Evolutionary conservation across 1,140 invertebrate genomes (phyloP).

Genomic region (Semibalanus balanoides): DNA sequence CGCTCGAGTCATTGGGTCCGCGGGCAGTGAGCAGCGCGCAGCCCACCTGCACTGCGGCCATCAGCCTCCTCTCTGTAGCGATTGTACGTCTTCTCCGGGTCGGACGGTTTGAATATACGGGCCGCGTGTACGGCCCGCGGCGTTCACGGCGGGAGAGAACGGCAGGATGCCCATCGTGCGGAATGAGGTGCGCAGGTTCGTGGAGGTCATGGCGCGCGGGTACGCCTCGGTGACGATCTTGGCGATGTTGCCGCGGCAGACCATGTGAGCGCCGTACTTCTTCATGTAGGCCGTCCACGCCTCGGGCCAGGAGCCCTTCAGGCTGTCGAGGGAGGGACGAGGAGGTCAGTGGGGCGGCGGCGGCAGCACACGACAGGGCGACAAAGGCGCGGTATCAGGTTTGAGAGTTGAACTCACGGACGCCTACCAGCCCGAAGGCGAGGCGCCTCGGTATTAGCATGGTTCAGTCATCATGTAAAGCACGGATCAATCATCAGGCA

Average conservation of each 20-base stretch:
- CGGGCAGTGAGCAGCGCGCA: slow-evolving; percentile 4
- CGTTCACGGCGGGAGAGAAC: background rate
- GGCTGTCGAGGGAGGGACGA: background rate
- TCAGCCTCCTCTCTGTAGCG: background rate
- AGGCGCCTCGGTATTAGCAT: slow-evolving; percentile 4
- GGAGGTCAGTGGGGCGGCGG: background rate
- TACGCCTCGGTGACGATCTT: background rate
- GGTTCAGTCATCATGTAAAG: background rate
- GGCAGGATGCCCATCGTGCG: slow-evolving; percentile 5
- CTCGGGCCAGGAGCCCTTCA: slow-evolving; percentile 5
- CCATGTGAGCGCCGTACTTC: slow-evolving; percentile 5
- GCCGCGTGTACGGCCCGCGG: slow-evolving; percentile 3
- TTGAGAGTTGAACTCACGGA: background rate
- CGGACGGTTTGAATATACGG: background rate
- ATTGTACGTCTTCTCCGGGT: slow-evolving; percentile 2
- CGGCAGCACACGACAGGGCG: no score
- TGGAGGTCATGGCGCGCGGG: slow-evolving; percentile 6
- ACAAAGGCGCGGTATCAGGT: no score
- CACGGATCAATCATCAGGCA: no score
- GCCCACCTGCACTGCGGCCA: slow-evolving; percentile 1
- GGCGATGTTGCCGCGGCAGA: slow-evolving; percentile 1
- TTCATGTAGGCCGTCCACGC: slow-evolving; percentile 6
- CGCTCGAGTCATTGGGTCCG: slow-evolving; percentile 5
- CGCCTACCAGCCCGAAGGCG: background rate
- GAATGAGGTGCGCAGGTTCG: background rate